Percentiles rank a stretch among this genome's conserved stretches.
Conservation (phyloP, 2,113 vertebrate species). For the Dromaius novaehollandiae region DNA sequence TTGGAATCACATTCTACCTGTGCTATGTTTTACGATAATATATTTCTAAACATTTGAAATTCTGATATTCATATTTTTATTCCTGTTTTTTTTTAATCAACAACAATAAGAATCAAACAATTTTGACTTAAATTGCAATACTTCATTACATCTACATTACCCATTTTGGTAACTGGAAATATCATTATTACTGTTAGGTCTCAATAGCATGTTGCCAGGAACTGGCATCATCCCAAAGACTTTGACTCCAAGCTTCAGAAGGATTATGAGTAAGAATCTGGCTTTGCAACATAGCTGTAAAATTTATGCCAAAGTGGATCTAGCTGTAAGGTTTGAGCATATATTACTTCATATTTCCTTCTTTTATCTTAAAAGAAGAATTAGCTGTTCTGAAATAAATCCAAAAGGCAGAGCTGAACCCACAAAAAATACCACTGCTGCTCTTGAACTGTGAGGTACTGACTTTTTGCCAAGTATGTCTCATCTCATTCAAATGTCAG, state of each 20-base stretch:
- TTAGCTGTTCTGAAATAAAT: background rate
- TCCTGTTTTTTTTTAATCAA: background rate
- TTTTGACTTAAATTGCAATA: background rate
- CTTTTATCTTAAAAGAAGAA: background rate
- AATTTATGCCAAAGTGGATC: background rate
- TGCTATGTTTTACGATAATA: background rate
- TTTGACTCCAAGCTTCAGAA: background rate
- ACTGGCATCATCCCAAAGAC: background rate
- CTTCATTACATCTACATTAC: background rate
- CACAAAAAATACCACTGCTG: background rate
- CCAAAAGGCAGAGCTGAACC: background rate
- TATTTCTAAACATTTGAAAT: background rate
- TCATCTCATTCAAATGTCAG: constrained; percentile 52
- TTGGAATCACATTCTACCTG: background rate
- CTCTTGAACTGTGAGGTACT: constrained; percentile 14
- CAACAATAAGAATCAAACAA: background rate
- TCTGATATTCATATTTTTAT: background rate
- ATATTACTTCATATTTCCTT: background rate
- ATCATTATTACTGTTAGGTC: background rate
- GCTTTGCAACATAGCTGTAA: background rate
- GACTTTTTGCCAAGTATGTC: constrained; percentile 30
- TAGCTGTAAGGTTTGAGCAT: background rate
- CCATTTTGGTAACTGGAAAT: background rate
- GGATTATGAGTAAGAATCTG: constrained; percentile 17
- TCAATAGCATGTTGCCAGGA: background rate